Evolutionary conservation across 2,797 vertebrate species (phyloP).

Genomic region (Sorex maritimensis): DNA sequence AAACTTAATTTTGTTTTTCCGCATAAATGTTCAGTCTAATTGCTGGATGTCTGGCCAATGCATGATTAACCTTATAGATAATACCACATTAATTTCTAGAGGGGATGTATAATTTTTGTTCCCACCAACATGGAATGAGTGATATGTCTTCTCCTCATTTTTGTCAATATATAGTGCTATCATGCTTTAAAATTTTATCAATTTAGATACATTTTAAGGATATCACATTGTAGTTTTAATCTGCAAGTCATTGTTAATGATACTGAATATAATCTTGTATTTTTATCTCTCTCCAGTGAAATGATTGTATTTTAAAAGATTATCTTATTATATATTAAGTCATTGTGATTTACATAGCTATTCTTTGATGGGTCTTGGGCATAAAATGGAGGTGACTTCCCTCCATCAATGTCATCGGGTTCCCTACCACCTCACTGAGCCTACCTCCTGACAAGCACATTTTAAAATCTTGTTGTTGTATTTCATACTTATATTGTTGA

Average conservation of each 20-base stretch:
- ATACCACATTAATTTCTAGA: neutral
- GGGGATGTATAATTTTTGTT: neutral
- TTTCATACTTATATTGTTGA: no score
- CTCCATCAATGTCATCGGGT: no score
- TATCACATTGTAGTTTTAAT: conserved; percentile 2
- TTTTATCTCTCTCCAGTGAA: neutral
- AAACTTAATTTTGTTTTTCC: conserved; percentile 41
- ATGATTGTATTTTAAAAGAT: neutral
- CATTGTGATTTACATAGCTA: no score
- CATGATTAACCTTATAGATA: conserved; percentile 12
- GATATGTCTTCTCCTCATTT: neutral
- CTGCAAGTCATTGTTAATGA: neutral
- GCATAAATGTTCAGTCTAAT: neutral
- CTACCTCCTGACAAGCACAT: no score
- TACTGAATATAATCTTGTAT: neutral
- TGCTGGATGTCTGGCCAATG: neutral
- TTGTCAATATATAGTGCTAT: neutral
- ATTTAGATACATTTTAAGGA: neutral
- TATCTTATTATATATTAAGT: no score
- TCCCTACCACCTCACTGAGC: no score
- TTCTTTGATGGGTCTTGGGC: no score
- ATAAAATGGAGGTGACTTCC: no score
- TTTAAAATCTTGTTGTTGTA: no score
- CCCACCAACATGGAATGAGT: neutral
- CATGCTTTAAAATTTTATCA: neutral